Conservation (phyloP, 1,140 invertebrate species). For the Apis laboriosa region DNA sequence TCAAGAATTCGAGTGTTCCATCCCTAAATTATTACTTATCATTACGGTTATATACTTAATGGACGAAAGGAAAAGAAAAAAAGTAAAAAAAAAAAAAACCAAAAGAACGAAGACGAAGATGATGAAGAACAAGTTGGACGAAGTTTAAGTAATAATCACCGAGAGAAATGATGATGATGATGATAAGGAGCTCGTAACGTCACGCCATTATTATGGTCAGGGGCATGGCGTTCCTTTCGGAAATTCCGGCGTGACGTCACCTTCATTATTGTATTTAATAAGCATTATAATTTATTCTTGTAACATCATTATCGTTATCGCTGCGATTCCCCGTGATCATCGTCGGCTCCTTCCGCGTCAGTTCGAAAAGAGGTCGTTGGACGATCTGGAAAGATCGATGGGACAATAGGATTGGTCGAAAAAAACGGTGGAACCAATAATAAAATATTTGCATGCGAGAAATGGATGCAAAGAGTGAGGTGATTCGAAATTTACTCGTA, state of each 20-base stretch:
- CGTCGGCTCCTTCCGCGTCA: constrained; percentile 38
- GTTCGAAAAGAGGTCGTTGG: not conserved
- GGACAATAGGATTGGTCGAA: too few species aligned
- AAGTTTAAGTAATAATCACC: too few species aligned
- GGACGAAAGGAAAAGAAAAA: not conserved
- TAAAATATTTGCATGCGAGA: not conserved
- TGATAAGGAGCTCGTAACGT: constrained; percentile 38
- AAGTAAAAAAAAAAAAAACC: constrained; percentile 3
- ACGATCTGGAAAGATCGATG: not conserved
- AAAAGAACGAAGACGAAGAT: not conserved
- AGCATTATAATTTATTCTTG: constrained; percentile 69
- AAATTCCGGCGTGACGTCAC: constrained; percentile 57
- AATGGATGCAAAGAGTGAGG: not conserved
- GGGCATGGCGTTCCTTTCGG: constrained; percentile 4
- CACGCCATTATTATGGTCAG: constrained; percentile 21
- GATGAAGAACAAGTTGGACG: not conserved
- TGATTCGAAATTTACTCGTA: not conserved
- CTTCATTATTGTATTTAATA: constrained; percentile 55
- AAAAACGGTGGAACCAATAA: not conserved
- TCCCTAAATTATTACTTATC: constrained; percentile 17
- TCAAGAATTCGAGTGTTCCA: too few species aligned
- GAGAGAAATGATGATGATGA: not conserved
- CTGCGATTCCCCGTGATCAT: constrained; percentile 64
- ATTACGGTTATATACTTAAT: constrained; percentile 41
- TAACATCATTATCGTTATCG: constrained; percentile 70